phyloP scores from a whole-genome alignment of 2,888 invertebrate species.

The Leptothorax acervorum region DNA sequence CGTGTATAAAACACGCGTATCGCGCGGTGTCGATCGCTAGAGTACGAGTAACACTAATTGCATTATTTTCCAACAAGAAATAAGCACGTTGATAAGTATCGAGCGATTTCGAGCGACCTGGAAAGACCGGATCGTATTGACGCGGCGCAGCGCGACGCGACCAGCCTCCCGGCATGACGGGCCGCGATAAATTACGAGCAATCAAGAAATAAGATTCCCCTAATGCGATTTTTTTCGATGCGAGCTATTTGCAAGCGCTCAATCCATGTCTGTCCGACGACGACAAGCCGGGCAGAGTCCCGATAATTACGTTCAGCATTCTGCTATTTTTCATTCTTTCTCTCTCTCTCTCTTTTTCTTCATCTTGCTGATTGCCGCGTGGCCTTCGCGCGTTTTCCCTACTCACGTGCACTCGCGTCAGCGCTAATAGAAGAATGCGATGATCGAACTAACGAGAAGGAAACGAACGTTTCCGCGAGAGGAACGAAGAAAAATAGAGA shows the following conservation, averaged over 20 bases:
- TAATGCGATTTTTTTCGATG: slow-evolving; percentile 47
- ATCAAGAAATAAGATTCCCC: slow-evolving; percentile 46
- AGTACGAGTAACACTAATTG: slow-evolving; percentile 37
- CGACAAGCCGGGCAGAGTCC: slow-evolving; percentile 17
- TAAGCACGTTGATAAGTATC: slow-evolving; percentile 33
- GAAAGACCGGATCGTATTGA: slow-evolving; percentile 40
- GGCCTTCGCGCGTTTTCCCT: slow-evolving; percentile 65
- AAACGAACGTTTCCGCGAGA: slow-evolving; percentile 20
- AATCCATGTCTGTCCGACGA: slow-evolving; percentile 23
- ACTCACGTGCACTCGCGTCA: slow-evolving; percentile 33
- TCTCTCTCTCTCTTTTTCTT: background rate
- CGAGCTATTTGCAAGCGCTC: slow-evolving; percentile 44
- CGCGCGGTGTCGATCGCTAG: slow-evolving; percentile 15
- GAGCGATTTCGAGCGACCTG: slow-evolving; percentile 37
- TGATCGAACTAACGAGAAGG: slow-evolving; percentile 34
- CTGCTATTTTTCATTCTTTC: slow-evolving; percentile 35
- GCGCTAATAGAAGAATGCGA: slow-evolving; percentile 40
- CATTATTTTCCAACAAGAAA: slow-evolving; percentile 45
- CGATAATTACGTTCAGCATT: slow-evolving; percentile 41
- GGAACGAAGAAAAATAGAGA: slow-evolving; percentile 32
- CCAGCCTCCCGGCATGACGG: background rate
- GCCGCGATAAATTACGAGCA: slow-evolving; percentile 42
- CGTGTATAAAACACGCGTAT: slow-evolving; percentile 40
- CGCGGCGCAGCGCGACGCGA: background rate
- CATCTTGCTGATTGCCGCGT: slow-evolving; percentile 18